These are phyloP conservation scores for Drosophila affinis DNA, from an alignment of 2,888 invertebrate species.

Conservation along the genomic window DNA sequence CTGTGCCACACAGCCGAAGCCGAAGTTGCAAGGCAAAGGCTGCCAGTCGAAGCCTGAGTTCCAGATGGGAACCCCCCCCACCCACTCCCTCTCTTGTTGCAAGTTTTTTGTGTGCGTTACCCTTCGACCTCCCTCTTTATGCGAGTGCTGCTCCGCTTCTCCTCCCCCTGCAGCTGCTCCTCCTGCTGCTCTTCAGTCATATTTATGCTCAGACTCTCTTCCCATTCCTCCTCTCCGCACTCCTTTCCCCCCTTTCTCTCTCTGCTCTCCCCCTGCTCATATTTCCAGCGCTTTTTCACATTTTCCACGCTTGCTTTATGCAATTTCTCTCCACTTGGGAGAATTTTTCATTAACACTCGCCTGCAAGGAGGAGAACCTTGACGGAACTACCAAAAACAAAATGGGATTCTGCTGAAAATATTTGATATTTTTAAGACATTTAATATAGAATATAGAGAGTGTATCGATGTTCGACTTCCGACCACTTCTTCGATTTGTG, in stretches of 20 bases:
- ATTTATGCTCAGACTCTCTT: background rate
- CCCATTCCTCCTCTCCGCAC: background rate
- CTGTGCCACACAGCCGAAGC: slow-evolving; percentile 61
- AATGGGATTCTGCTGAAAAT: too few species aligned
- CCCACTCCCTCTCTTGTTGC: slow-evolving; percentile 6
- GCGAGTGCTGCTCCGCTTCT: background rate
- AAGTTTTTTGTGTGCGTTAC: slow-evolving; percentile 47
- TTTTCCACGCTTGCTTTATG: slow-evolving; percentile 78
- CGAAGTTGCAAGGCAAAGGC: background rate
- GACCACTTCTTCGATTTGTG: too few species aligned
- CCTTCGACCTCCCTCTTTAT: slow-evolving; percentile 37
- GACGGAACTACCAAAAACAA: background rate
- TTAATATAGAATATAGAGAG: too few species aligned
- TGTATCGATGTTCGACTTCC: too few species aligned
- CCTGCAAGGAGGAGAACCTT: slow-evolving; percentile 14
- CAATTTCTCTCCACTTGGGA: slow-evolving; percentile 70
- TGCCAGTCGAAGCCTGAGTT: background rate
- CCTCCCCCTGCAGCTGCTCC: background rate
- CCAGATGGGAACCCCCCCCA: background rate
- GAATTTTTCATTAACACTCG: slow-evolving; percentile 62
- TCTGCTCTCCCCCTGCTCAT: slow-evolving; percentile 38
- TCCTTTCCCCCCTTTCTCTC: background rate
- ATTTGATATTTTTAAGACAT: too few species aligned
- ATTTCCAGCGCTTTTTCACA: slow-evolving; percentile 64
- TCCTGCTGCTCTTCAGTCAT: background rate